Conservation (phyloP, 2,888 invertebrate genomes). For the Phyllotreta striolata region DNA sequence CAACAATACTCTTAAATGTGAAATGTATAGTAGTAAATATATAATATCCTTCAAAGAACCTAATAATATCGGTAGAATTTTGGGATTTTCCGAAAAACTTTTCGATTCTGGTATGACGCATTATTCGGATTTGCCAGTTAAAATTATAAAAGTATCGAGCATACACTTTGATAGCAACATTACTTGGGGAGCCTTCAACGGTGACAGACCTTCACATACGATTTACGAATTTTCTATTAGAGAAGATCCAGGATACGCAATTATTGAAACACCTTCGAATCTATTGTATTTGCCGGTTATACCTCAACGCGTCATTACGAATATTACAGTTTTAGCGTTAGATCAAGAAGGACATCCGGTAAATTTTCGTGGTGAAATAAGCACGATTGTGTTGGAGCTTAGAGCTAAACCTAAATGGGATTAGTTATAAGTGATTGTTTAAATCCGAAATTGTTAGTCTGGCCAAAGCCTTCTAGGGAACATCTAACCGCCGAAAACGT, state of each 20-base stretch:
- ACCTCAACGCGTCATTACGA: slow-evolving; percentile 17
- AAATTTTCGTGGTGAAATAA: slow-evolving; percentile 45
- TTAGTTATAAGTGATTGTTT: neutral
- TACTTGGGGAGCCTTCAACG: slow-evolving; percentile 14
- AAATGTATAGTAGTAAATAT: slow-evolving; percentile 32
- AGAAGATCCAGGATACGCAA: slow-evolving; percentile 19
- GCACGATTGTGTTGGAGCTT: slow-evolving; percentile 46
- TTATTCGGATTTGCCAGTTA: slow-evolving; percentile 23
- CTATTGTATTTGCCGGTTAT: slow-evolving; percentile 22
- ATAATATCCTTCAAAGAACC: neutral
- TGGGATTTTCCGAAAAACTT: slow-evolving; percentile 7
- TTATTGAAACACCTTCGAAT: slow-evolving; percentile 13
- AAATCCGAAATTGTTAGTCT: neutral
- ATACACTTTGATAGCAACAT: slow-evolving; percentile 22
- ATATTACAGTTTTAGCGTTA: slow-evolving; percentile 5
- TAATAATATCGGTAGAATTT: slow-evolving; percentile 8
- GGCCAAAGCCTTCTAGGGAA: neutral
- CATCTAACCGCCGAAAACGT: neutral
- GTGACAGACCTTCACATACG: slow-evolving; percentile 16
- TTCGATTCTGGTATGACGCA: slow-evolving; percentile 32
- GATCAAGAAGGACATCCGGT: slow-evolving; percentile 33
- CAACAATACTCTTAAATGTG: slow-evolving; percentile 49
- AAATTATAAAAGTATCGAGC: slow-evolving; percentile 25
- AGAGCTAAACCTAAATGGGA: slow-evolving; percentile 2
- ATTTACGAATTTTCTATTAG: slow-evolving; percentile 15